Evolutionary conservation across 2,797 vertebrate species (phyloP), one percentile per base, ranked within the genome.

Genomic region (Nyctibius grandis): DNA sequence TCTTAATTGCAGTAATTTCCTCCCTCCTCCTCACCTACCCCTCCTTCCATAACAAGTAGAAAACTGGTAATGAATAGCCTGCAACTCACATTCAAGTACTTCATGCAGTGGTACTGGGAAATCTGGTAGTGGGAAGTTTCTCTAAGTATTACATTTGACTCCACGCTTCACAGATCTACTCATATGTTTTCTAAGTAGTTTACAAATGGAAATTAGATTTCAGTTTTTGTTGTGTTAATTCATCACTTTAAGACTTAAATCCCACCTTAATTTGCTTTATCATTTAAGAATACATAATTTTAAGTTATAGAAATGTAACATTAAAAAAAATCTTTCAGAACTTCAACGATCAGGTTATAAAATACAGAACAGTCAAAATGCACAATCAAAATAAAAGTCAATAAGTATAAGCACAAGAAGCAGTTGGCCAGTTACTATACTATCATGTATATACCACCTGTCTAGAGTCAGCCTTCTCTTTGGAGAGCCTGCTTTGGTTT

Each of bases 401-500:
- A 53, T 80, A 90, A 97, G 84, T 94, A 96, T 70, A 97, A 97
- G 96, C 98, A 98, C 97, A 97, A 97, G 98, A 92, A 98, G 98
- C 97, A 97, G 97, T 97, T 74, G 98, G 97, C 98, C 98, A 97
- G 97, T 98, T 96, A 97, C 97, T 98, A 97, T 95, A 97, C 98
- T 98, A 97, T 96, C 93, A 96, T 79, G 96, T 94, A 96, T 97
- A 98, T 98, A 98, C 98, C 98, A 98, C 98, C 98, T 97, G 98
- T 98, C 98, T 98, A 98, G 98, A 98, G 98, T 95, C 98, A 97
- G 98, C 98, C 98, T 98, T 98, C 98, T 98, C 98, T 97, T 95
- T 93, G 98, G 94, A 98, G 97, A 98, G 98, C 98, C 98, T 98
- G 98, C 98, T 98, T 97, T 97, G 98, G 98, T 97, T 97, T 98